Conservation (phyloP, 2,797 vertebrate genomes). For the Echiichthys vipera region DNA sequence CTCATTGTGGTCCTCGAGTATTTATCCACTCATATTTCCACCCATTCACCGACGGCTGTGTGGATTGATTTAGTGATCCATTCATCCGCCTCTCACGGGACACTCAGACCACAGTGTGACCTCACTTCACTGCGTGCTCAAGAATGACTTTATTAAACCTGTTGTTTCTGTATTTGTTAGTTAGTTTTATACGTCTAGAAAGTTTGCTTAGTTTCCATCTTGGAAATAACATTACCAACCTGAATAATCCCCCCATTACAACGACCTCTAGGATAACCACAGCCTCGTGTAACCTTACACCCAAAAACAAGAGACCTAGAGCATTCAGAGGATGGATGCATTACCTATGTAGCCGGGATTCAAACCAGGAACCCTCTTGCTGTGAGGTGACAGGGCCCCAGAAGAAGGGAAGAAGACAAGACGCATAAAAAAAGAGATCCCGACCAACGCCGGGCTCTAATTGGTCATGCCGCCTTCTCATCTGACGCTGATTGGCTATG, state of each 20-base stretch:
- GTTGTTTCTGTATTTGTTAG: background rate
- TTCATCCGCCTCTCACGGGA: background rate
- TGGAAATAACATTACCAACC: background rate
- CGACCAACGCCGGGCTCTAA: conserved; percentile 10
- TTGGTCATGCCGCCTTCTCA: conserved; percentile 37
- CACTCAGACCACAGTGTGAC: background rate
- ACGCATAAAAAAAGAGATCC: background rate
- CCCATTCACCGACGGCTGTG: conserved; percentile 25
- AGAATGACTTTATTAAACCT: background rate
- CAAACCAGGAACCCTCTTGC: too few relatives aligned
- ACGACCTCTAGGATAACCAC: too few relatives aligned
- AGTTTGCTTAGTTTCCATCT: background rate
- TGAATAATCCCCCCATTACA: too few relatives aligned
- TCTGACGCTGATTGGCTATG: conserved; percentile 46
- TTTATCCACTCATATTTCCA: conserved; percentile 36
- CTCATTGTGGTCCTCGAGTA: conserved; percentile 39
- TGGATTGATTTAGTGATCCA: conserved; percentile 26
- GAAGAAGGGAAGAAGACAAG: background rate
- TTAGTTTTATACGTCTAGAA: background rate
- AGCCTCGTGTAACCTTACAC: too few relatives aligned
- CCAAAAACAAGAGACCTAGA: too few relatives aligned
- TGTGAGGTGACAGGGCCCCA: too few relatives aligned
- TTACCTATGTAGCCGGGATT: too few relatives aligned
- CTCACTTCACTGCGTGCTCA: background rate
- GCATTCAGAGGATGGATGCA: too few relatives aligned